These are phyloP conservation scores for Lasioglossum morio DNA, from an alignment of 2,888 invertebrate species.

Conservation along the genomic window DNA sequence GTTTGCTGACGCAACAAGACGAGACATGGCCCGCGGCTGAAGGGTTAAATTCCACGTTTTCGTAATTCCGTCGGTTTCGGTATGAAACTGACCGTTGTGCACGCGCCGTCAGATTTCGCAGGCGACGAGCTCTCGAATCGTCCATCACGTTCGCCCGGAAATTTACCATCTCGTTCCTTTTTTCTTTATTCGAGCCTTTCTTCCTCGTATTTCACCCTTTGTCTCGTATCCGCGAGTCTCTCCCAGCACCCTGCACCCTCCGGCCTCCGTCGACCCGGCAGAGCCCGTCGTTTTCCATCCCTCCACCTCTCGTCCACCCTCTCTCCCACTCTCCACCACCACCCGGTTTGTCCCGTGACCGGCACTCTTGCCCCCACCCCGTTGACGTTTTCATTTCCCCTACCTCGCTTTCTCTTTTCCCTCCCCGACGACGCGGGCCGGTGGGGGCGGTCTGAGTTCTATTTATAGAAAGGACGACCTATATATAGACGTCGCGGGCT, in stretches of 20 bases:
- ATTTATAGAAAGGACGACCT: conserved; percentile 83
- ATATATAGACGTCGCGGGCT: conserved; percentile 82
- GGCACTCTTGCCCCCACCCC: conserved; percentile 2
- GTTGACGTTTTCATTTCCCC: conserved; percentile 33
- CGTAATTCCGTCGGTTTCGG: background rate
- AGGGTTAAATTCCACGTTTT: no score
- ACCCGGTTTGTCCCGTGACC: background rate
- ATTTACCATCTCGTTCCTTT: conserved; percentile 14
- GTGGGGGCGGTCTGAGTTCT: conserved; percentile 76
- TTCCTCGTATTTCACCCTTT: conserved; percentile 12
- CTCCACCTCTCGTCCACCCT: background rate
- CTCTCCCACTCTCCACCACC: background rate
- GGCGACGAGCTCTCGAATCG: background rate
- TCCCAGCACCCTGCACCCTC: background rate
- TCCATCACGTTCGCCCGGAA: conserved; percentile 35
- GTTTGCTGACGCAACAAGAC: no score
- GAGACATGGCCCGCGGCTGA: no score
- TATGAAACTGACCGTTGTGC: background rate
- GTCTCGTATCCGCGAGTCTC: conserved; percentile 20
- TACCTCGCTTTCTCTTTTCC: conserved; percentile 15
- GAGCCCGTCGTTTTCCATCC: background rate
- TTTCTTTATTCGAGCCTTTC: background rate
- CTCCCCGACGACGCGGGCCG: conserved; percentile 25
- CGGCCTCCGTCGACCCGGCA: background rate
- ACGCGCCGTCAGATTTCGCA: background rate